Base-by-base conservation (phyloP, 2,888 invertebrate genomes). In the Tenthredo scrophulariae region DNA sequence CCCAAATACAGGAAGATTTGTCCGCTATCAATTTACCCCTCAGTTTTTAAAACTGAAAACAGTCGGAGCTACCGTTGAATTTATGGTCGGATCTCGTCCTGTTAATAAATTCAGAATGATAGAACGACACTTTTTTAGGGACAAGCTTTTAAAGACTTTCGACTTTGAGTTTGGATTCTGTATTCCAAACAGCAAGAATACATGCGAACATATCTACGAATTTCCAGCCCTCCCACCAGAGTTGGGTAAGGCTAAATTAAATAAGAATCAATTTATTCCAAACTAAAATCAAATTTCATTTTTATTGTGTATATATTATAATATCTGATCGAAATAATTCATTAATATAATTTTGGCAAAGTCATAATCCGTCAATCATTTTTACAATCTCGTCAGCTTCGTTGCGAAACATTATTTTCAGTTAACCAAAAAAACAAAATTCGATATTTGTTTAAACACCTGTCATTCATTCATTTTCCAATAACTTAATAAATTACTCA, bases 121-220 rank as follows among this genome's bases (percentile, higher is more conserved):
- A 90, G 99, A 99, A 93, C 96, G 98, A 75, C 99, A 99, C 93
- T 99, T 98, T 94, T 99, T 99, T 94, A 95, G 98, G 86, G 98
- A 99, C 90, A 97, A 96, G 85, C 94, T 99, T 87, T 95, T 99
- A 84, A 99, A 99, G 94, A 98, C 98, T 13, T 99, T 99, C 94
- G 99, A 99, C 93, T 99, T 99, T 95, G 99, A 99, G 94, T 99
- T 99, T 95, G 99, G 99, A 75, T 99, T 99, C 94, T 99, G 99
- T 93, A 99, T 99, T 94, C 99, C 99, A 72, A 97, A 97, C 94
- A 99, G 98, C 87, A 96, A 97, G 92, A 99, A 99, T 93, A 98
- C 99, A 15, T 99, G 99, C 93, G 99, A 99, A 94, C 99, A 99
- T 94, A 99, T 99, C 94, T 99, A 99, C 91, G 99, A 99, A 94